Conservation (phyloP, 2,888 invertebrate genomes). For the Synergus japonicus region DNA sequence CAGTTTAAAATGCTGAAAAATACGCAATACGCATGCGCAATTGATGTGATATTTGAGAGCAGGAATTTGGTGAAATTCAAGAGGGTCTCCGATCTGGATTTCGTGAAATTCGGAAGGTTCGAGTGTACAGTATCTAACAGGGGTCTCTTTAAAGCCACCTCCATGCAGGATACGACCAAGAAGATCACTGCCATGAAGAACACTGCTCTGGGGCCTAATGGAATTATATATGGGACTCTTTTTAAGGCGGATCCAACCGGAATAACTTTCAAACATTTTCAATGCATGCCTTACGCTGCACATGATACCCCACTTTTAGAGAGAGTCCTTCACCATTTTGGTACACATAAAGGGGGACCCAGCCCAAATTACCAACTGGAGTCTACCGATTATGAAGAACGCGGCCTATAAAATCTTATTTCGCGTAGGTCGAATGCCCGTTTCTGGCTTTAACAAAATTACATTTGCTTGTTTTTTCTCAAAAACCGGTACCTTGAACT, state of each 20-base stretch:
- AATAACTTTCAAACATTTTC: conserved; percentile 47
- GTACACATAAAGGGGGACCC: conserved; percentile 50
- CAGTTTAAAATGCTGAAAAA: too few relatives aligned
- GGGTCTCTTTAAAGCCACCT: not conserved
- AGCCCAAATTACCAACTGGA: conserved; percentile 62
- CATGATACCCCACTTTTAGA: conserved; percentile 50
- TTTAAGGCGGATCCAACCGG: conserved; percentile 51
- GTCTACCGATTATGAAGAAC: conserved; percentile 63
- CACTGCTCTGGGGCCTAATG: conserved; percentile 50
- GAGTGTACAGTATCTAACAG: not conserved
- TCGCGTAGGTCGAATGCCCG: too few relatives aligned
- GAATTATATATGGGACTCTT: conserved; percentile 48
- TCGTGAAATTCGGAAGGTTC: too few relatives aligned
- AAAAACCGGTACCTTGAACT: too few relatives aligned
- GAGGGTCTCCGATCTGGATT: too few relatives aligned
- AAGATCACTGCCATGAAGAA: conserved; percentile 46
- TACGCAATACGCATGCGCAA: too few relatives aligned
- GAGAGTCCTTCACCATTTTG: conserved; percentile 51
- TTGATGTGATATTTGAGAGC: too few relatives aligned
- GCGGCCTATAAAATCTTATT: conserved; percentile 49
- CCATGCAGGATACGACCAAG: not conserved
- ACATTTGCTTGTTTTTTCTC: too few relatives aligned
- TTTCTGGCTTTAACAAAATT: too few relatives aligned
- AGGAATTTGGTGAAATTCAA: too few relatives aligned
- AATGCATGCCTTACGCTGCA: conserved; percentile 52